Percentiles rank a stretch among this genome's conserved stretches.
Conservation (phyloP, 1,140 invertebrate genomes). For the Anadara kagoshimensis region DNA sequence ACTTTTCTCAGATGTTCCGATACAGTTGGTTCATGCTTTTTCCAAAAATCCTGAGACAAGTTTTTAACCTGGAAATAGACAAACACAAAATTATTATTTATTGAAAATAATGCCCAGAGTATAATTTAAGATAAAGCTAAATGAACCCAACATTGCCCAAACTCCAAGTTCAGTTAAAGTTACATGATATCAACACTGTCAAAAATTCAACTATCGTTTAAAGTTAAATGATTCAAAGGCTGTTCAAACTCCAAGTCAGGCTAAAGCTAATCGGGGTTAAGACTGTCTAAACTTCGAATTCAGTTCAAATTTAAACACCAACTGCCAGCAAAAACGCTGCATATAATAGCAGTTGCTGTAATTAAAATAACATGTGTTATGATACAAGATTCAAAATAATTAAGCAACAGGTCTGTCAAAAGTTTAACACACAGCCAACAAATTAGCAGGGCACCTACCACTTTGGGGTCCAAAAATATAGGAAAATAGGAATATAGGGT, state of each 20-base stretch:
- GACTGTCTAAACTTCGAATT: not conserved
- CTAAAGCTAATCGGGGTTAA: too few relatives aligned
- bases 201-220: not conserved
- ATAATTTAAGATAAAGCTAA: not conserved
- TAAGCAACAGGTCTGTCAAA: too few relatives aligned
- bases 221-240: too few relatives aligned
- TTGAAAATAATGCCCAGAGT: not conserved
- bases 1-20: slow-evolving; percentile 2
- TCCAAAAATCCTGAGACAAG: slow-evolving; percentile 18
- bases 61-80: slow-evolving; percentile 20
- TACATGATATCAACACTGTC: not conserved
- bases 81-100: not conserved
- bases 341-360: too few relatives aligned
- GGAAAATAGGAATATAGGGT: too few relatives aligned
- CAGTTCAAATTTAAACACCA: not conserved
- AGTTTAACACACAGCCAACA: too few relatives aligned
- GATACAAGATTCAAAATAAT: too few relatives aligned
- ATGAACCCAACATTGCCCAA: too few relatives aligned
- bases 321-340: too few relatives aligned
- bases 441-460: too few relatives aligned
- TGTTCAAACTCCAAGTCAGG: not conserved
- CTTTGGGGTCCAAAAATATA: too few relatives aligned
- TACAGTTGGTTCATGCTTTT: slow-evolving; percentile 21
- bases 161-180: not conserved
- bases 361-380: too few relatives aligned